These are phyloP conservation scores for Sesamia nonagrioides DNA, from an alignment of 1,140 invertebrate genomes.

Conservation along the genomic window DNA sequence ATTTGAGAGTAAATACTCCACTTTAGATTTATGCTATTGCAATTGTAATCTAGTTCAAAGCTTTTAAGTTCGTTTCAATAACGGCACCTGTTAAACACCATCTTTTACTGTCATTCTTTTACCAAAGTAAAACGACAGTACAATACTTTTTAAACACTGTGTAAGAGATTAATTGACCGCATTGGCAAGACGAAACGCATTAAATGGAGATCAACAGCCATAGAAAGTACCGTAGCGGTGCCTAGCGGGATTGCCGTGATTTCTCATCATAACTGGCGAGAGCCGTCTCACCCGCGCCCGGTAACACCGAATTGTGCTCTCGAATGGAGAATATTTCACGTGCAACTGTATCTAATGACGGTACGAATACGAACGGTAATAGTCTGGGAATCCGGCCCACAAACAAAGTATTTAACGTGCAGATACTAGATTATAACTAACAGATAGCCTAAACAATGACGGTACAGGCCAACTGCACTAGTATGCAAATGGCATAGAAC, in stretches of 20 bases:
- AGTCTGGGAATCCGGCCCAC: conserved; percentile 79
- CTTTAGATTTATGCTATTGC: background rate
- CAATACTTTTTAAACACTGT: conserved; percentile 47
- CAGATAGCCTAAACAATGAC: conserved; percentile 83
- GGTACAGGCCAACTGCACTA: conserved; percentile 60
- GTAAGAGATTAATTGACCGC: conserved; percentile 79
- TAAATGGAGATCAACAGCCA: conserved; percentile 76
- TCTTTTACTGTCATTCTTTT: conserved; percentile 13
- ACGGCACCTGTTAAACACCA: background rate
- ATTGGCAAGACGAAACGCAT: conserved; percentile 79
- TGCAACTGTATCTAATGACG: conserved; percentile 83
- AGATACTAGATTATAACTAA: conserved; percentile 73
- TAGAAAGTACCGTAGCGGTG: conserved; percentile 82
- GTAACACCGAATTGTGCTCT: conserved; percentile 73
- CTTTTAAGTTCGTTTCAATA: background rate
- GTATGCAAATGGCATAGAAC: conserved; percentile 77
- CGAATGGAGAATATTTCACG: conserved; percentile 76
- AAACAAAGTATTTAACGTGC: conserved; percentile 73
- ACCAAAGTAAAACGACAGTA: conserved; percentile 34
- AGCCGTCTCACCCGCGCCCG: conserved; percentile 42
- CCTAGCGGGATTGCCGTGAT: conserved; percentile 78
- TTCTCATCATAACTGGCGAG: conserved; percentile 71
- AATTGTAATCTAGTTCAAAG: background rate
- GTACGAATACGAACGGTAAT: conserved; percentile 75
- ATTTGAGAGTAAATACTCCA: background rate